These are phyloP conservation scores for Ferrisia virgata DNA, from an alignment of 2,888 invertebrate species.

Conservation along the genomic window DNA sequence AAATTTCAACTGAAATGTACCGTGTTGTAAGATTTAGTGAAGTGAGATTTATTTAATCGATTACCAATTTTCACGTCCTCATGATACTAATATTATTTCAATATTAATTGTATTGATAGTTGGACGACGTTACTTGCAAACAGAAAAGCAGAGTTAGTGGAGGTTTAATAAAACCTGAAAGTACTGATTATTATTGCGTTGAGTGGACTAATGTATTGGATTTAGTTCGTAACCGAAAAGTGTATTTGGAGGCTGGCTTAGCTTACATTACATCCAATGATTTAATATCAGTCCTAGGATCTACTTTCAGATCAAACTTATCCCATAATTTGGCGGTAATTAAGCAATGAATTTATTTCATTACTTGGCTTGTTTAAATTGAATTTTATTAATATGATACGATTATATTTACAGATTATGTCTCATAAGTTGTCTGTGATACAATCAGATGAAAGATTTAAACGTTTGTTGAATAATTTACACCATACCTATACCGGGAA, in stretches of 20 bases:
- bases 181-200: conserved; percentile 74
- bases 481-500: conserved; percentile 55
- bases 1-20: no score
- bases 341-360: conserved; percentile 23
- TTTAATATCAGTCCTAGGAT: conserved; percentile 76
- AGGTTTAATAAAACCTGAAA: conserved; percentile 61
- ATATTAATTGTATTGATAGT: conserved; percentile 52
- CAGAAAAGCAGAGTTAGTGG: conserved; percentile 61
- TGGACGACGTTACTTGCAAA: conserved; percentile 67
- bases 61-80: neutral
- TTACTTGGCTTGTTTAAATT: neutral
- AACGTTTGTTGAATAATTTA: conserved; percentile 48
- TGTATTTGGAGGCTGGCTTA: conserved; percentile 74
- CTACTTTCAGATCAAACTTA: conserved; percentile 70
- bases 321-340: conserved; percentile 52
- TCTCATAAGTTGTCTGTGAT: conserved; percentile 46
- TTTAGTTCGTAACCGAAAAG: conserved; percentile 72
- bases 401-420: conserved; percentile 43
- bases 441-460: conserved; percentile 46
- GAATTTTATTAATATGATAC: no score
- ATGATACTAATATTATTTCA: no score
- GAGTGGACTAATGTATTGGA: conserved; percentile 83
- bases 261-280: conserved; percentile 86
- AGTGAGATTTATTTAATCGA: no score
- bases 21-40: no score